Conservation (phyloP, 1,140 invertebrate genomes). For the Sarcophaga bullata region DNA sequence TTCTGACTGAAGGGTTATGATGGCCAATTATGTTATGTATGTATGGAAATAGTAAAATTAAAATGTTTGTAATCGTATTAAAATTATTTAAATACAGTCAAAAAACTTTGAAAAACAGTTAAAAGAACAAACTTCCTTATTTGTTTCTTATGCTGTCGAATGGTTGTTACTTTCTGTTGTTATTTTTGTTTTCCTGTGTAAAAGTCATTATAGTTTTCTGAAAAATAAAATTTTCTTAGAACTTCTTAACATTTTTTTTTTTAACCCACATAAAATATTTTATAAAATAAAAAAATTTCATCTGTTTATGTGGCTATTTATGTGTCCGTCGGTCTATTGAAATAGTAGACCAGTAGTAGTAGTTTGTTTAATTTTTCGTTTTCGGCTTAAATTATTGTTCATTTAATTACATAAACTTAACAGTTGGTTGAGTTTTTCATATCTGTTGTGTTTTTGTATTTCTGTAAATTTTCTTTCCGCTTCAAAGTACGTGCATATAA, state of each 20-base stretch:
- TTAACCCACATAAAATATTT: not conserved
- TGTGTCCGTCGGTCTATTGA: not conserved
- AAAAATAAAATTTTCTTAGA: not conserved
- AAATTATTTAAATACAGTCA: no score
- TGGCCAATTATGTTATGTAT: no score
- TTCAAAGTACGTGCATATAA: not conserved
- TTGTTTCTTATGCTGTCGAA: no score
- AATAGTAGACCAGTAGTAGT: not conserved
- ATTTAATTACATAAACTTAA: slow-evolving; percentile 39
- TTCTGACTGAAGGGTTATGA: no score
- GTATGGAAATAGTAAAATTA: no score
- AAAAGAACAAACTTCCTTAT: no score
- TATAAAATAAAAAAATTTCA: not conserved
- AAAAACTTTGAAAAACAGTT: no score
- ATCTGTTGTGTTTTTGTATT: not conserved
- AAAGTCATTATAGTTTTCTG: not conserved
- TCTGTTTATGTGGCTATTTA: not conserved
- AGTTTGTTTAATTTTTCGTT: slow-evolving; percentile 25
- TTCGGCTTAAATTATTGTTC: not conserved
- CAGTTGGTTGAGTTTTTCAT: slow-evolving; percentile 26
- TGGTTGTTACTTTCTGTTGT: no score
- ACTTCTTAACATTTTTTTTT: not conserved
- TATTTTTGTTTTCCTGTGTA: no score
- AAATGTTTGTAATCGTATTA: no score
- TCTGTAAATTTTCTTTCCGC: not conserved